These are phyloP conservation scores for Aselliscus stoliczkanus DNA, from an alignment of 2,797 vertebrate genomes.

Conservation along the genomic window DNA sequence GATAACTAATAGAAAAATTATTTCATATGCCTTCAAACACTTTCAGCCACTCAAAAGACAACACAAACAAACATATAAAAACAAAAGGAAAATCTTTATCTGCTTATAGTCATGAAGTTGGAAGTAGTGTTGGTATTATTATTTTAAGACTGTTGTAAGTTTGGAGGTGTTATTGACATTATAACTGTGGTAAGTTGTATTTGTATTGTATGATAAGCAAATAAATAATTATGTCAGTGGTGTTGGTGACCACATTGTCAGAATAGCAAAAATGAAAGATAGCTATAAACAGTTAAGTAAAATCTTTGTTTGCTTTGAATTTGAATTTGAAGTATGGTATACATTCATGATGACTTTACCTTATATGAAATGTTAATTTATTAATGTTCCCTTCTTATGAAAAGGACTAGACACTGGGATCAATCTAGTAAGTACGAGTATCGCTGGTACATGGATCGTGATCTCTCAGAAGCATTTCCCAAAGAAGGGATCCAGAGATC, in stretches of 20 bases:
- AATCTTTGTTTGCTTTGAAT: background rate
- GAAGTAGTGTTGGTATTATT: background rate
- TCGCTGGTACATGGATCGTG: background rate
- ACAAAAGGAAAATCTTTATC: background rate
- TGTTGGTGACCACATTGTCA: background rate
- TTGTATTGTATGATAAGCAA: background rate
- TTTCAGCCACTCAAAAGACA: background rate
- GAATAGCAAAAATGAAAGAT: background rate
- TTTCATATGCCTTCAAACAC: background rate
- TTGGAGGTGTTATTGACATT: background rate
- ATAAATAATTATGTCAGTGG: background rate
- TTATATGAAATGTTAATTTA: background rate
- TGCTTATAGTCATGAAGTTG: background rate
- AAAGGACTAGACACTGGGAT: background rate
- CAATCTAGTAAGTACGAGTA: background rate
- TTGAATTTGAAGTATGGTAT: background rate
- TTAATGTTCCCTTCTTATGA: background rate
- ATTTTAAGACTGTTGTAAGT: background rate
- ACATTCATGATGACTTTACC: background rate
- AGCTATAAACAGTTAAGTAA: background rate
- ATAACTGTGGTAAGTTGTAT: background rate
- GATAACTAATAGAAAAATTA: background rate
- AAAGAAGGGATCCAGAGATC: background rate
- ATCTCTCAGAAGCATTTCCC: background rate
- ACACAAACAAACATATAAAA: background rate